Percentiles rank a stretch among this genome's conserved stretches.
phyloP scores from a whole-genome alignment of 2,888 invertebrate species.

The Prostheceraeus crozeri region DNA sequence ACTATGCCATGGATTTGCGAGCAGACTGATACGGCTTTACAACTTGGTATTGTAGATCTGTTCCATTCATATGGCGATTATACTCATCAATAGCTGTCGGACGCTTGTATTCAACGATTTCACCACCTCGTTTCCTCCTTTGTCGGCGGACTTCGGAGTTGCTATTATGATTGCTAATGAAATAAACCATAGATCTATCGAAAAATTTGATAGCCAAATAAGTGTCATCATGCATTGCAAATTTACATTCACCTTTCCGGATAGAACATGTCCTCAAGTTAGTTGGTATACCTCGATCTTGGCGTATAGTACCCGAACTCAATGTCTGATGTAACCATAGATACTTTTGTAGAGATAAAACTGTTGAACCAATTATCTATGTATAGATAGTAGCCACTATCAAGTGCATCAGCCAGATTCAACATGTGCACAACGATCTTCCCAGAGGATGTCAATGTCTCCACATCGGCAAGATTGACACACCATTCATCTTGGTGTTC shows the following conservation, averaged over 20 bases:
- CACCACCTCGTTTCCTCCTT: not conserved
- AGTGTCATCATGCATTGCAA: constrained; percentile 18
- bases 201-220: constrained; percentile 14
- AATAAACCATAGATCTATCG: constrained; percentile 11
- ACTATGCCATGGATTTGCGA: constrained; percentile 12
- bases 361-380: constrained; percentile 24
- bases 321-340: constrained; percentile 1
- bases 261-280: constrained; percentile 2
- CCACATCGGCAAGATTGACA: not conserved
- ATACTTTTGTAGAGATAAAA: not conserved
- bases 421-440: not conserved
- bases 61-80: constrained; percentile 16
- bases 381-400: constrained; percentile 22
- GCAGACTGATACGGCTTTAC: too few species aligned
- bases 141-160: not conserved
- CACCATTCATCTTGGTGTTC: not conserved
- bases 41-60: constrained; percentile 20
- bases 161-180: constrained; percentile 18
- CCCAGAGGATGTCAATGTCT: not conserved
- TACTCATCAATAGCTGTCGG: constrained; percentile 16
- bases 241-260: constrained; percentile 14
- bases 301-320: constrained; percentile 4
- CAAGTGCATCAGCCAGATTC: not conserved
- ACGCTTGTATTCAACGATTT: not conserved
- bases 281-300: constrained; percentile 2